A percentile compares a stretch with the other conserved stretches of the same genome.
phyloP scores from a whole-genome alignment of 2,888 invertebrate genomes.

The Busseola fusca region DNA sequence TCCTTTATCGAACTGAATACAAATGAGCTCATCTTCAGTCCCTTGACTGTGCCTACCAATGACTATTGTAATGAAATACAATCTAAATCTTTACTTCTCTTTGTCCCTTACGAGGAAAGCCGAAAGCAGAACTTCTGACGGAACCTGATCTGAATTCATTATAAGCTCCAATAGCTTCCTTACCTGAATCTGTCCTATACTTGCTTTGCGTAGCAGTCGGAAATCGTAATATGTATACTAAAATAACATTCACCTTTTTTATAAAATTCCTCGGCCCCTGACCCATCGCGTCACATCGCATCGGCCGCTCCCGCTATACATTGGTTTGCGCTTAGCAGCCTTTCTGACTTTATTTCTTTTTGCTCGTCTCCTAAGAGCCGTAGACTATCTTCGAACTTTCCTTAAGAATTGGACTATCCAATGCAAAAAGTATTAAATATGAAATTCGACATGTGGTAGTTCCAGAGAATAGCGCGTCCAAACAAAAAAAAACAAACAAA shows the following conservation, averaged over 20 bases:
- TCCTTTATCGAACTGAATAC: conserved; percentile 51
- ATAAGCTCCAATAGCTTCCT: conserved; percentile 25
- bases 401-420: background rate
- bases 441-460: background rate
- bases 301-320: background rate
- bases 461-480: background rate
- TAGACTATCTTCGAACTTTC: background rate
- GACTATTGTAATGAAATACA: conserved; percentile 48
- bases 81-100: conserved; percentile 40
- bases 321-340: background rate
- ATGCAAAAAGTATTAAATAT: background rate
- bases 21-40: conserved; percentile 52
- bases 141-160: conserved; percentile 47
- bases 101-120: conserved; percentile 48
- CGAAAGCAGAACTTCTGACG: conserved; percentile 38
- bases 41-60: conserved; percentile 40
- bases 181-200: conserved; percentile 4
- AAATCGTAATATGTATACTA: background rate
- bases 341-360: background rate
- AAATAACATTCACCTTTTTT: background rate
- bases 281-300: background rate
- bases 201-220: background rate
- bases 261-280: background rate
- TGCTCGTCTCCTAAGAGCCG: background rate
- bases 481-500: background rate